Conservation (phyloP, 2,888 invertebrate species). For the Cheilosia urbana region DNA sequence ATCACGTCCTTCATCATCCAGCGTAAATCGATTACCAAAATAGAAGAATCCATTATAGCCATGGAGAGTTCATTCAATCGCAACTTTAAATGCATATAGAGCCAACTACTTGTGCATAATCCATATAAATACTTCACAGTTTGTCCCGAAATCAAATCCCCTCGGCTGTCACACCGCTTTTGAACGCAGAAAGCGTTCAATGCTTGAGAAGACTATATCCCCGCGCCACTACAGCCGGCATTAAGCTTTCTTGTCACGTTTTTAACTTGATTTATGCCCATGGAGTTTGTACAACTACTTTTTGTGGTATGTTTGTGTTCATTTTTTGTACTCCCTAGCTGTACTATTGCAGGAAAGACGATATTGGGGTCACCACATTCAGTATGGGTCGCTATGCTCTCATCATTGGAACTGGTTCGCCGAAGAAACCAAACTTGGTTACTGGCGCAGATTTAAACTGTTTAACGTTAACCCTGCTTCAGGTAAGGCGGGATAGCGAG, state of each 20-base stretch:
- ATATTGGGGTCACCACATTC: conserved; percentile 61
- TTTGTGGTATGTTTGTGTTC: conserved; percentile 20
- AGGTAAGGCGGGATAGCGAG: conserved; percentile 1
- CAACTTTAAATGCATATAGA: not conserved
- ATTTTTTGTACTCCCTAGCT: conserved; percentile 30
- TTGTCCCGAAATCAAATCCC: conserved; percentile 24
- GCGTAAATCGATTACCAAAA: too few species aligned
- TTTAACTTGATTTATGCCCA: conserved; percentile 73
- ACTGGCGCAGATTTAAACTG: conserved; percentile 62
- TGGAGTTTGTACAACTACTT: conserved; percentile 64
- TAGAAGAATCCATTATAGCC: not conserved
- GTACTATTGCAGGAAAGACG: conserved; percentile 46
- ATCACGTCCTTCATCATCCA: not conserved
- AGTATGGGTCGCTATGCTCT: conserved; percentile 61
- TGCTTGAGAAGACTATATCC: conserved; percentile 15
- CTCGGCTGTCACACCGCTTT: conserved; percentile 2
- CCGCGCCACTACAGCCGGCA: conserved; percentile 23
- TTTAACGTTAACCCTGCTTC: conserved; percentile 56
- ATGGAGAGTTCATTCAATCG: not conserved
- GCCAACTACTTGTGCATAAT: conserved; percentile 17
- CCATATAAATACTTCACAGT: conserved; percentile 12
- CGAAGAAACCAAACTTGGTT: conserved; percentile 45
- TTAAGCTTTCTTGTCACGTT: conserved; percentile 66
- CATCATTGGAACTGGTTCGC: conserved; percentile 43
- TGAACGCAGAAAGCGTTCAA: conserved; percentile 5